Conservation (phyloP, 1,140 invertebrate genomes). For the Saccostrea echinata region DNA sequence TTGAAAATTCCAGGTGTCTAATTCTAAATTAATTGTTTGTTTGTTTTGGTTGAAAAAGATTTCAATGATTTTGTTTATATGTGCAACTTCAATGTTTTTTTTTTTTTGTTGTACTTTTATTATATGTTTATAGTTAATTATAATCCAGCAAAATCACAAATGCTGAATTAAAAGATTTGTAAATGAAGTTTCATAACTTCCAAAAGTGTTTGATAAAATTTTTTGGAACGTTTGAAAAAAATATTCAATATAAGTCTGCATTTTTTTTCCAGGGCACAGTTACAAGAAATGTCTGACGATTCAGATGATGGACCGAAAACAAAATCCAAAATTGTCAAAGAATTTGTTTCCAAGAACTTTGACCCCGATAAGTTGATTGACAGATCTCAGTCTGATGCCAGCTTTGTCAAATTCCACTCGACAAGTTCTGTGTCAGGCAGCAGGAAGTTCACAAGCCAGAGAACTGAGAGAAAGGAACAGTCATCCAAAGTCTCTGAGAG, state of each 20-base stretch:
- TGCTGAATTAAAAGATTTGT: too few species aligned
- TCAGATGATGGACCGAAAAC: constrained; percentile 31
- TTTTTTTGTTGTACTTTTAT: background rate
- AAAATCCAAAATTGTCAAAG: constrained; percentile 38
- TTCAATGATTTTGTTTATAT: background rate
- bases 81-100: background rate
- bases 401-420: constrained; percentile 54
- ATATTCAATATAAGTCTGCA: too few species aligned
- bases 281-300: constrained; percentile 27
- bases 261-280: background rate
- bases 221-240: too few species aligned
- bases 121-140: too few species aligned
- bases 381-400: constrained; percentile 69
- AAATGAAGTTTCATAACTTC: too few species aligned
- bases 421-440: constrained; percentile 33
- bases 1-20: too few species aligned
- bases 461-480: constrained; percentile 31
- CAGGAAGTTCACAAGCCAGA: background rate
- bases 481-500: constrained; percentile 69
- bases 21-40: too few species aligned
- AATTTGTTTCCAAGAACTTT: constrained; percentile 45
- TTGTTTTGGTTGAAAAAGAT: too few species aligned
- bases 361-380: constrained; percentile 68
- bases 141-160: too few species aligned
- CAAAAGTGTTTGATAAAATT: too few species aligned